Conservation (phyloP, 2,113 vertebrate genomes). For the Syrrhaptes paradoxus region DNA sequence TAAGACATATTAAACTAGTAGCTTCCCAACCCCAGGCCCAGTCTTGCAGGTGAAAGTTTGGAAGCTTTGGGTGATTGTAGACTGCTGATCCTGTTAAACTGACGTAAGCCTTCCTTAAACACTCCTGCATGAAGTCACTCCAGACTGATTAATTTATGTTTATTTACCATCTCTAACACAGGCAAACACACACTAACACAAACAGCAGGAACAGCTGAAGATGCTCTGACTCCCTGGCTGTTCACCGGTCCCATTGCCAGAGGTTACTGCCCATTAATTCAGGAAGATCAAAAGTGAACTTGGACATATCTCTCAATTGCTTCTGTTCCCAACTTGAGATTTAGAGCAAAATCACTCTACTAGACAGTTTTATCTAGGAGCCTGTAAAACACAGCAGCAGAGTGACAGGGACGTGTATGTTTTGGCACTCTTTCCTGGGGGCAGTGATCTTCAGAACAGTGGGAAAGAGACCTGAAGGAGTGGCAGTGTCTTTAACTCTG, state of each 20-base stretch:
- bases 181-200: background rate
- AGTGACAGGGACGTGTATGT: background rate
- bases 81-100: background rate
- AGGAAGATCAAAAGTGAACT: background rate
- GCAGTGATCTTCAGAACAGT: background rate
- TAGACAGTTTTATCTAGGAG: background rate
- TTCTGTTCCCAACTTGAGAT: background rate
- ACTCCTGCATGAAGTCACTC: background rate
- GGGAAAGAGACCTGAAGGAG: background rate
- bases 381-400: background rate
- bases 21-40: background rate
- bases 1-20: background rate
- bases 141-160: background rate
- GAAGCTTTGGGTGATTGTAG: background rate
- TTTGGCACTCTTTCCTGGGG: background rate
- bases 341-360: background rate
- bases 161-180: background rate
- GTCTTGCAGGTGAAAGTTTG: background rate
- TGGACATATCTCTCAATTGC: background rate
- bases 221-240: background rate
- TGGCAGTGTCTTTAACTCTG: background rate
- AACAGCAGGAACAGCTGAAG: background rate
- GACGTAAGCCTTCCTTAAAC: background rate
- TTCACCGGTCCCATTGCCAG: background rate
- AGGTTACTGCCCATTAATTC: background rate